Evolutionary conservation across 2,113 vertebrate species (phyloP).

Genomic region (Clarias magur): DNA sequence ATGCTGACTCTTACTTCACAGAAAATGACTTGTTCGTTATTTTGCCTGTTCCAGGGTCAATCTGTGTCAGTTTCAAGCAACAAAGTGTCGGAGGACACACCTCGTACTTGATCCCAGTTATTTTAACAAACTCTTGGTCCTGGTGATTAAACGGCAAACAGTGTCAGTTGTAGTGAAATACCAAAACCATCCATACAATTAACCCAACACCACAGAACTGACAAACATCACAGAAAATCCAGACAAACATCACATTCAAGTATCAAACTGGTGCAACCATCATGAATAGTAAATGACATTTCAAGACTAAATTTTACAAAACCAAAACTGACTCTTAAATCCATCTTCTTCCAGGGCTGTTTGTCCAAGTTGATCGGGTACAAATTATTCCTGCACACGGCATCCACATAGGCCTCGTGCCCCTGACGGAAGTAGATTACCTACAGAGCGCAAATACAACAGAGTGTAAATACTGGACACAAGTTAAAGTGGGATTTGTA

Average conservation of each 20-base stretch:
- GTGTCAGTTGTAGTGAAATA: background rate
- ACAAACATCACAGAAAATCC: background rate
- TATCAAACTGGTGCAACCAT: conserved; percentile 40
- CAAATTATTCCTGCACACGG: conserved; percentile 83
- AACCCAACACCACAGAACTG: too few species aligned
- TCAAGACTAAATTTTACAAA: background rate
- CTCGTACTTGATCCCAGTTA: conserved; percentile 94
- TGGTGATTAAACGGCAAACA: conserved; percentile 56
- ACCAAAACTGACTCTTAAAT: conserved; percentile 79
- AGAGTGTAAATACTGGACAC: background rate
- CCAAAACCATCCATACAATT: background rate
- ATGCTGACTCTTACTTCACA: conserved; percentile 79
- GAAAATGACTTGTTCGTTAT: conserved; percentile 90
- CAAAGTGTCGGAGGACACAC: conserved; percentile 93
- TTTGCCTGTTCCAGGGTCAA: conserved; percentile 87
- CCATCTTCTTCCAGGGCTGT: conserved; percentile 92
- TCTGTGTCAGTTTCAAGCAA: conserved; percentile 91
- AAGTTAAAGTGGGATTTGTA: background rate
- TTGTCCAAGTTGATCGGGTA: conserved; percentile 88
- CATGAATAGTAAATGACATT: background rate
- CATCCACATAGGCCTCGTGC: conserved; percentile 93
- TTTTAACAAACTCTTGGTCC: conserved; percentile 99
- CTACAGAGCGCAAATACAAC: conserved; percentile 63
- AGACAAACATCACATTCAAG: background rate
- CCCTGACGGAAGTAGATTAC: conserved; percentile 97